Evolutionary conservation across 2,888 invertebrate genomes (phyloP).

Genomic region (Torymus auratus): DNA sequence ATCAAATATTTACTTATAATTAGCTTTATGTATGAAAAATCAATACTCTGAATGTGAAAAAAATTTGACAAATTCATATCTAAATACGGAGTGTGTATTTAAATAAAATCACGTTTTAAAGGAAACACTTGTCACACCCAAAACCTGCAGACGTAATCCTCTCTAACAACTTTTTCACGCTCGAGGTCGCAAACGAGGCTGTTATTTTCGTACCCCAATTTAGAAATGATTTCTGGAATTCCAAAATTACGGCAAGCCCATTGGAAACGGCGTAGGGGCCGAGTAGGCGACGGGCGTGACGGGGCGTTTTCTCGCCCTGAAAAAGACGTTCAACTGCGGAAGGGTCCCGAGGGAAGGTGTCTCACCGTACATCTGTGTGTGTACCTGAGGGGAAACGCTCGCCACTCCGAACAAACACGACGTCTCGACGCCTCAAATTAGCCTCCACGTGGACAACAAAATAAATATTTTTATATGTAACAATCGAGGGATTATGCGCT

Average conservation of each 20-base stretch:
- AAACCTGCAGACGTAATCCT: slow-evolving; percentile 39
- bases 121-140: not conserved
- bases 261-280: not conserved
- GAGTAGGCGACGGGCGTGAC: slow-evolving; percentile 19
- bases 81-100: too few species aligned
- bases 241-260: slow-evolving; percentile 36
- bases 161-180: slow-evolving; percentile 33
- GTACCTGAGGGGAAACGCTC: slow-evolving; percentile 9
- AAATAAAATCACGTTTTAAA: too few species aligned
- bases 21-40: too few species aligned
- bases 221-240: slow-evolving; percentile 15
- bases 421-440: slow-evolving; percentile 65
- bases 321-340: slow-evolving; percentile 4
- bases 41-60: too few species aligned
- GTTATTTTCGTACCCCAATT: slow-evolving; percentile 17
- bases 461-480: slow-evolving; percentile 71
- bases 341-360: not conserved
- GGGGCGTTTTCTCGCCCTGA: slow-evolving; percentile 14
- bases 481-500: slow-evolving; percentile 25
- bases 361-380: too few species aligned
- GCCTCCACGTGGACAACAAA: slow-evolving; percentile 65
- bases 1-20: not conserved
- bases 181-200: not conserved
- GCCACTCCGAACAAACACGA: slow-evolving; percentile 59
- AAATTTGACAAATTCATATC: too few species aligned